Evolutionary conservation across 2,797 vertebrate species (phyloP).

Genomic region (Poecilia picta): DNA sequence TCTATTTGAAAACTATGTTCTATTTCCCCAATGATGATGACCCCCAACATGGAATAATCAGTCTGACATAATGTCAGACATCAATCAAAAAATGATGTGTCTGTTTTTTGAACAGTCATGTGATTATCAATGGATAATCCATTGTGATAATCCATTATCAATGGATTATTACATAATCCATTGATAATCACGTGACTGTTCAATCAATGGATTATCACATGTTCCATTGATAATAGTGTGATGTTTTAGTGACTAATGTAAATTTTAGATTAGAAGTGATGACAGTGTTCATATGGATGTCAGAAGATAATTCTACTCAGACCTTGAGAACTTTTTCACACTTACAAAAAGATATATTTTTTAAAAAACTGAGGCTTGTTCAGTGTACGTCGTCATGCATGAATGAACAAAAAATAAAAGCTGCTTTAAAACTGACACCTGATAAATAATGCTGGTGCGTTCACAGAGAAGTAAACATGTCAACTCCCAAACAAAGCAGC

Average conservation of each 20-base stretch:
- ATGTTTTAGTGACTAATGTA: not conserved
- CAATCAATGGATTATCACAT: not conserved
- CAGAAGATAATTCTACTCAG: not conserved
- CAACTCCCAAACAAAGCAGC: constrained; percentile 54
- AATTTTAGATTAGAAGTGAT: not conserved
- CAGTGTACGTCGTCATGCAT: constrained; percentile 33
- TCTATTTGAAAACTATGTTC: no score
- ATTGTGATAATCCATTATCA: no score
- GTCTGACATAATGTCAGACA: not conserved
- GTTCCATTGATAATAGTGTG: not conserved
- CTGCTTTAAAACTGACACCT: constrained; percentile 17
- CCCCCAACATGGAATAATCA: not conserved
- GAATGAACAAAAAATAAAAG: constrained; percentile 41
- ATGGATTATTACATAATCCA: no score
- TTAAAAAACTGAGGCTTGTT: constrained; percentile 31
- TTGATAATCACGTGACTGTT: no score
- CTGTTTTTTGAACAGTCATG: not conserved
- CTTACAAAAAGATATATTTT: constrained; percentile 6
- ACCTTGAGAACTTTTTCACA: not conserved
- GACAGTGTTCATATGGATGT: not conserved
- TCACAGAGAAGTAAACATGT: constrained; percentile 53
- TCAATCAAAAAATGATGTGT: not conserved
- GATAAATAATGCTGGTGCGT: constrained; percentile 39
- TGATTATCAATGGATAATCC: no score
- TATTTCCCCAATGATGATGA: no score